A percentile compares a stretch with the other conserved stretches of the same genome.
These are phyloP conservation scores for Spinus olivaceus DNA, from an alignment of 2,797 vertebrate genomes.

Conservation along the genomic window DNA sequence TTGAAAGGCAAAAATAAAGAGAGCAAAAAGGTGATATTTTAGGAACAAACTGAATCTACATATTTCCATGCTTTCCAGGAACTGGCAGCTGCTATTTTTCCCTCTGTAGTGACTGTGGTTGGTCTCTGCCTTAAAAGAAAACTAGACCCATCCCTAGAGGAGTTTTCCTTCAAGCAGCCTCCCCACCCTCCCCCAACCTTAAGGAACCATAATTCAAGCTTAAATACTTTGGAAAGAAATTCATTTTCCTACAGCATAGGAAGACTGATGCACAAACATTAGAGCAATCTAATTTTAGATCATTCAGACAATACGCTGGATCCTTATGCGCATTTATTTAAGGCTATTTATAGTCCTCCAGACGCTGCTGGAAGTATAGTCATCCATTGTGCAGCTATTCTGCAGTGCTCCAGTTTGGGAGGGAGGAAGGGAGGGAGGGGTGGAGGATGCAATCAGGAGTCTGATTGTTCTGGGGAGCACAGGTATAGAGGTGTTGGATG, in stretches of 20 bases:
- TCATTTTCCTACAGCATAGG: slow-evolving; percentile 29
- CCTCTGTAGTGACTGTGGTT: background rate
- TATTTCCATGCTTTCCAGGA: background rate
- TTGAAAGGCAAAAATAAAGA: background rate
- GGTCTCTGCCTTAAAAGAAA: background rate
- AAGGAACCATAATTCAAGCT: slow-evolving; percentile 17
- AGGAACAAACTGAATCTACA: background rate
- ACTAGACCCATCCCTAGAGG: background rate
- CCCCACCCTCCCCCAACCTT: background rate
- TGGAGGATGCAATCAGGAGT: slow-evolving; percentile 19
- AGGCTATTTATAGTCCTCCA: slow-evolving; percentile 43
- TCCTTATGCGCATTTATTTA: slow-evolving; percentile 2
- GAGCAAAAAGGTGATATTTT: background rate
- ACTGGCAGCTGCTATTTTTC: background rate
- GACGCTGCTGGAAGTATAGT: slow-evolving; percentile 18
- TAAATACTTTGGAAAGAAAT: slow-evolving; percentile 44
- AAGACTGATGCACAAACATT: slow-evolving; percentile 36
- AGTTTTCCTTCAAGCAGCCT: slow-evolving; percentile 4
- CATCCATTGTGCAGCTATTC: slow-evolving; percentile 8
- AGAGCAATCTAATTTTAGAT: slow-evolving; percentile 55
- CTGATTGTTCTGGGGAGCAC: slow-evolving; percentile 25
- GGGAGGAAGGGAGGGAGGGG: background rate
- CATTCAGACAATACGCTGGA: slow-evolving; percentile 49
- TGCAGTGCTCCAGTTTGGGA: background rate
- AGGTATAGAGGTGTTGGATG: slow-evolving; percentile 24